phyloP scores from a whole-genome alignment of 1,140 invertebrate species.

The Chironomus striatipennis region DNA sequence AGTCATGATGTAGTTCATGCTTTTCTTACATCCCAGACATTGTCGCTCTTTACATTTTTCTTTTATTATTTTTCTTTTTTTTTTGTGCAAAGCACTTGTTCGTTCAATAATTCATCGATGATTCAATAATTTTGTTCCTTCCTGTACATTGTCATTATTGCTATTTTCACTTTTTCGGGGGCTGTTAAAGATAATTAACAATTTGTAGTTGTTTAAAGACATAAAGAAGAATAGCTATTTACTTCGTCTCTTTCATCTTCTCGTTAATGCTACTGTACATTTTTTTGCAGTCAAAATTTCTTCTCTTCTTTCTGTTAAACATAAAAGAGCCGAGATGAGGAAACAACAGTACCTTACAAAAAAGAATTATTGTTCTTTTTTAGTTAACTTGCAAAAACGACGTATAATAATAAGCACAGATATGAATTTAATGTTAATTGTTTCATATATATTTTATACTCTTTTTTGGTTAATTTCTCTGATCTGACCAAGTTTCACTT shows the following conservation, averaged over 20 bases:
- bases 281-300: no score
- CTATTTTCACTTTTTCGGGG: no score
- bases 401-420: neutral
- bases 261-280: no score
- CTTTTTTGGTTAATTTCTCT: neutral
- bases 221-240: no score
- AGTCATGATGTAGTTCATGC: neutral
- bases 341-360: neutral
- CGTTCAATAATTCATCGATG: neutral
- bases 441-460: conserved; percentile 15
- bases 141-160: no score
- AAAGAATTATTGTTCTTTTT: neutral
- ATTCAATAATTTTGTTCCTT: no score
- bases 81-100: neutral
- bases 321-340: neutral
- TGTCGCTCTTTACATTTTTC: neutral
- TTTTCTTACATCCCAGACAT: neutral
- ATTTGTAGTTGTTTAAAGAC: no score
- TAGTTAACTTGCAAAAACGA: neutral
- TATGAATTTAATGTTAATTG: conserved; percentile 1
- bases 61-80: neutral
- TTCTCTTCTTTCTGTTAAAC: no score
- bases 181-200: no score
- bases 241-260: no score
- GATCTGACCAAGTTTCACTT: conserved; percentile 12